These are phyloP conservation scores for Onychomys arenicola DNA, from an alignment of 2,797 vertebrate species.

Conservation along the genomic window DNA sequence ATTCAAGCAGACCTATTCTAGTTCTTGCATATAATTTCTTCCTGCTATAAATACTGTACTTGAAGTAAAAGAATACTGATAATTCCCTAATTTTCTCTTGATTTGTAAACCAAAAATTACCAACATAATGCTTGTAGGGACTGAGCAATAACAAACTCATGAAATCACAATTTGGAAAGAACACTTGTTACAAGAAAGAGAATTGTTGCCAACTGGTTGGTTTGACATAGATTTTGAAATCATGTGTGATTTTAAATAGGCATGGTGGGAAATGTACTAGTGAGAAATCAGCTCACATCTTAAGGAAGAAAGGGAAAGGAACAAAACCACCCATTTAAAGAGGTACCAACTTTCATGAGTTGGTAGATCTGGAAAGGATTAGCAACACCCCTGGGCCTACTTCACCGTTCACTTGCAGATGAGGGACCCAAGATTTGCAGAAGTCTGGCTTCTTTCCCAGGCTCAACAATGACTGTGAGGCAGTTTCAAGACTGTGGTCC, in stretches of 20 bases:
- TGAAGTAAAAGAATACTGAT: not conserved
- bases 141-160: not conserved
- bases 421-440: not conserved
- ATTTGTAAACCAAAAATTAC: not conserved
- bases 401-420: not conserved
- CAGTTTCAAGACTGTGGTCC: not conserved
- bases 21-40: not conserved
- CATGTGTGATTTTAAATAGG: not conserved
- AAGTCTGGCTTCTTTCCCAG: not conserved
- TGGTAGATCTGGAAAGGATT: not conserved
- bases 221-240: slow-evolving; percentile 17
- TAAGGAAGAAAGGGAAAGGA: not conserved
- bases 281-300: not conserved
- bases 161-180: not conserved
- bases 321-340: not conserved
- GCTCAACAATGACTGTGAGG: not conserved
- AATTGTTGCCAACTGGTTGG: not conserved
- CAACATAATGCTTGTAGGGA: not conserved
- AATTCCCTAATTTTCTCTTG: not conserved
- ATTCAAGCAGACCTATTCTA: not conserved
- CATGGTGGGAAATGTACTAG: not conserved
- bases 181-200: not conserved
- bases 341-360: not conserved
- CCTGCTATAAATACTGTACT: not conserved
- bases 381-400: not conserved